A percentile compares a stretch with the other conserved stretches of the same genome.
phyloP scores from a whole-genome alignment of 2,888 invertebrate genomes.

The Orthonevra nobilis region DNA sequence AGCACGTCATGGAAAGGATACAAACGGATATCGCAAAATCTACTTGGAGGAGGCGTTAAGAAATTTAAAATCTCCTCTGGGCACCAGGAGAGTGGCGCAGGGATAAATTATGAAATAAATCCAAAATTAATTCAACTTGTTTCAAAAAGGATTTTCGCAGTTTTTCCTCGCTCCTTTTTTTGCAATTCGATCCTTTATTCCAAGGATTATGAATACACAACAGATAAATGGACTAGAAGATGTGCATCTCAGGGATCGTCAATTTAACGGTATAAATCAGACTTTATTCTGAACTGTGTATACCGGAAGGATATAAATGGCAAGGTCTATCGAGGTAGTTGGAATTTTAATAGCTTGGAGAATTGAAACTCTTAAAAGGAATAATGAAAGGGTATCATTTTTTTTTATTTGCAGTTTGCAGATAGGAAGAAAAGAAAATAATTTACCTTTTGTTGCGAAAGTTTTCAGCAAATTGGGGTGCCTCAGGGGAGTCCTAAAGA shows the following conservation, averaged over 20 bases:
- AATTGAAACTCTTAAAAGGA: constrained; percentile 19
- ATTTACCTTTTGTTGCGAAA: constrained; percentile 32
- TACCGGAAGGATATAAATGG: constrained; percentile 18
- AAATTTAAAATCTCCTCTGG: constrained; percentile 50
- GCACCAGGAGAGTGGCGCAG: constrained; percentile 19
- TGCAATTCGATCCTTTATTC: constrained; percentile 1
- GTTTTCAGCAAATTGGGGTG: constrained; percentile 50
- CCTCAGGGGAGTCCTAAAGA: constrained; percentile 29
- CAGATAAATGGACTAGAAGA: constrained; percentile 9
- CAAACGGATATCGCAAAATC: constrained; percentile 21
- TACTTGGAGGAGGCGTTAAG: constrained; percentile 35
- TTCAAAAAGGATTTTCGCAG: constrained; percentile 26
- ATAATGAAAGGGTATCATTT: constrained; percentile 30
- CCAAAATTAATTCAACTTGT: constrained; percentile 64
- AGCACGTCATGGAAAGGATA: not conserved
- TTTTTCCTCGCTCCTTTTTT: not conserved
- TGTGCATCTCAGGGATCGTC: constrained; percentile 49
- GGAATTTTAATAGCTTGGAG: constrained; percentile 49
- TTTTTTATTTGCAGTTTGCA: constrained; percentile 17
- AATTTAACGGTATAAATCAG: constrained; percentile 54
- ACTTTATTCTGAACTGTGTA: constrained; percentile 35
- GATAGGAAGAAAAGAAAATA: constrained; percentile 11
- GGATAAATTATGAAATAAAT: constrained; percentile 58
- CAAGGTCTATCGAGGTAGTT: constrained; percentile 25
- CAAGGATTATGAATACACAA: not conserved